phyloP scores from a whole-genome alignment of 2,113 vertebrate genomes.

The Fukomys damarensis region DNA sequence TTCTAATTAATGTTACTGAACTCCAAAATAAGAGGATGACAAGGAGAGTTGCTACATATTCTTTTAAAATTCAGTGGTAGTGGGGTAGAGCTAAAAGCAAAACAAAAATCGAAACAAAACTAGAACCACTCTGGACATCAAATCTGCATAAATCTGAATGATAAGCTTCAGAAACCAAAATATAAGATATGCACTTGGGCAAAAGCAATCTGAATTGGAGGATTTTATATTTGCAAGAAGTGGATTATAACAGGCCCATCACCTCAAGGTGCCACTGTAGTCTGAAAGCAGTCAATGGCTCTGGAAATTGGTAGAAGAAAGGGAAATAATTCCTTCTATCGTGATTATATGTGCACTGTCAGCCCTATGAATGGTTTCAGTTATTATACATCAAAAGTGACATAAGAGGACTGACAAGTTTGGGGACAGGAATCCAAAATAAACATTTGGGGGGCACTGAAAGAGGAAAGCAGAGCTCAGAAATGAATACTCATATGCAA shows the following conservation, averaged over 20 bases:
- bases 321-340: not conserved
- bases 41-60: not conserved
- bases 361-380: not conserved
- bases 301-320: not conserved
- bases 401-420: not conserved
- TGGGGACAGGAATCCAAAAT: constrained; percentile 9
- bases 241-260: not conserved
- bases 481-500: not conserved
- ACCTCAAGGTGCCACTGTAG: not conserved
- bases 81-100: not conserved
- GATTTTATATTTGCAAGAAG: not conserved
- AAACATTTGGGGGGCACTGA: not conserved
- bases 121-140: not conserved
- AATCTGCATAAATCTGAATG: constrained; percentile 9
- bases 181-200: not conserved
- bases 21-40: not conserved
- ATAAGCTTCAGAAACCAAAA: constrained; percentile 17
- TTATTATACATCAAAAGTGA: not conserved
- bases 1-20: not conserved
- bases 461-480: not conserved
- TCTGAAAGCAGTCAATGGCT: not conserved
- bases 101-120: not conserved
- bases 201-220: not conserved
- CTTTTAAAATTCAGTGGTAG: not conserved
- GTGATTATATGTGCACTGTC: not conserved